Evolutionary conservation across 2,888 invertebrate genomes (phyloP).

Genomic region (Ormyrus nitidulus): DNA sequence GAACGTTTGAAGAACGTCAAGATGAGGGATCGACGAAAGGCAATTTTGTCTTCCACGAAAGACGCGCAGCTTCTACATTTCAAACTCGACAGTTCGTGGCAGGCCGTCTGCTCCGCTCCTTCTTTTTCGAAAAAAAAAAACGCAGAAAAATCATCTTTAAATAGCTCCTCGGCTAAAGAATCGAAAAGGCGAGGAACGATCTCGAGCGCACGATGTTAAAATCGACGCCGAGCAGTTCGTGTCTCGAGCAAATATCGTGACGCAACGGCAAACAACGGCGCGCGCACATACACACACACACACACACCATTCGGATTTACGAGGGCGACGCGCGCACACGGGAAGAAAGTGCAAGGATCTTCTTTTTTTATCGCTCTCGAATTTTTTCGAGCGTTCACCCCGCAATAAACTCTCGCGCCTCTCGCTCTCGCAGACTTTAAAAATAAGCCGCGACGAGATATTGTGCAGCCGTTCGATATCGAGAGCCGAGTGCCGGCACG

Average conservation of each 20-base stretch:
- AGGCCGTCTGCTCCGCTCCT: no score
- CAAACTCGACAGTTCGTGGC: neutral
- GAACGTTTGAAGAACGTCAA: neutral
- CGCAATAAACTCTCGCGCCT: neutral
- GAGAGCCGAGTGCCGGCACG: neutral
- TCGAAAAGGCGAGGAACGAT: neutral
- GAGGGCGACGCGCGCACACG: neutral
- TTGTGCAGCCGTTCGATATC: constrained; percentile 21
- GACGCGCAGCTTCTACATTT: neutral
- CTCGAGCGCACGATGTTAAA: neutral
- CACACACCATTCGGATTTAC: neutral
- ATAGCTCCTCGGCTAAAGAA: no score
- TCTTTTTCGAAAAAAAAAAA: neutral
- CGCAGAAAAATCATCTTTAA: neutral
- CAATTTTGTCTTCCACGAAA: constrained; percentile 21
- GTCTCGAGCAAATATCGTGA: constrained; percentile 27
- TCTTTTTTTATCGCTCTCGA: constrained; percentile 2
- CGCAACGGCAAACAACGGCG: constrained; percentile 35
- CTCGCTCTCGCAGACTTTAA: constrained; percentile 5
- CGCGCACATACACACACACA: neutral
- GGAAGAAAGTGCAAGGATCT: constrained; percentile 9
- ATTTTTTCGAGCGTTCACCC: constrained; percentile 41
- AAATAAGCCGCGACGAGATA: constrained; percentile 24
- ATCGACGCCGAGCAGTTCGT: neutral
- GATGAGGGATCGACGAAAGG: neutral